Evolutionary conservation across 2,797 vertebrate species (phyloP), one percentile per base, ranked within the genome.

Genomic region (Argyrosomus regius): DNA sequence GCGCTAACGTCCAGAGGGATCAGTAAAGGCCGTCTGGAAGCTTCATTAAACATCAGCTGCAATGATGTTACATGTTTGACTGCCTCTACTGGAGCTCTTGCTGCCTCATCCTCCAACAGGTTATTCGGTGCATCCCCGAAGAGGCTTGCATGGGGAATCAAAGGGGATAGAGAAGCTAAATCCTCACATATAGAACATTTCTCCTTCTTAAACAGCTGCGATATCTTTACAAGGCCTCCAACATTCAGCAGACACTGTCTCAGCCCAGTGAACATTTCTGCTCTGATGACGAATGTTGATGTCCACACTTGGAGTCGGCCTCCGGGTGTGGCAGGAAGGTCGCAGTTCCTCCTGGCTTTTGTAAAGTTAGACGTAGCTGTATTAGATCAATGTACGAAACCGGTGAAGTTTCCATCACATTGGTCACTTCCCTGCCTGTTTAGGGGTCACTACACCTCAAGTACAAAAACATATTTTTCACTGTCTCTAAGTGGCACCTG

Each of bases 31-130:
- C 24, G 69, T 72, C 72, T 74, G 31, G 56, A 78, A 62, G 76
- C 71, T 69, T 81, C 80, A 83, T 81, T 84, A 81, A 86, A 77
- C 75, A 81, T 86, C 72, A 72, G 13, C 78, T 70, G 58, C 65
- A 46, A 57, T 62, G 52, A 76, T 71, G 72, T 64, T 78, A 22
- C 56, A 62, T 58, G 72, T 80, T 56, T 70, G 22, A 75, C 41
- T 57, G 52, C 41, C 22, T 69, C 24, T 46, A 50, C 58, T 20
- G 20, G 54, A 72, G 69, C 72, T 61, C 35, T 48, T 52, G 39
- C 62, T 20, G 62, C 45, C 35, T 77, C 80, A 62, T 60, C 69
- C 62, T 79, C 39, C 75, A 61, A 41, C 68, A 86, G 68, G 39
- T 79, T 80, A 72, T 59, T 78, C 48, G 61, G 11, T 26, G 48